Percentiles rank a stretch among this genome's conserved stretches.
These are phyloP conservation scores for Alloscopus bannaensis DNA, from an alignment of 2,888 invertebrate genomes.

Conservation along the genomic window DNA sequence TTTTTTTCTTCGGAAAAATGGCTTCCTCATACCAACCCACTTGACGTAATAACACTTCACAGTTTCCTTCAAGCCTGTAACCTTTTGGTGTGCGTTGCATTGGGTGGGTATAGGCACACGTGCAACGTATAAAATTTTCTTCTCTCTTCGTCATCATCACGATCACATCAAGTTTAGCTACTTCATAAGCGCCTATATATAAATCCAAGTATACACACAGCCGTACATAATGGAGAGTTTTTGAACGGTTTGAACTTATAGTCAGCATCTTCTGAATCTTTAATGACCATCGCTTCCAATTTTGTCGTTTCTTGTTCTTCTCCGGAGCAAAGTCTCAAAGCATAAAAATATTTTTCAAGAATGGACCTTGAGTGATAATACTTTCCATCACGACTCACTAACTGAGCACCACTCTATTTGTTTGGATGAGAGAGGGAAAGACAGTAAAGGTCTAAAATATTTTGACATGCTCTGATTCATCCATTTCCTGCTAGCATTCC, in stretches of 20 bases:
- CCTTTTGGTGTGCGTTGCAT: too few species aligned
- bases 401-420: too few species aligned
- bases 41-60: not conserved
- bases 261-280: constrained; percentile 58
- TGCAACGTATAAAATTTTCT: not conserved
- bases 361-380: not conserved
- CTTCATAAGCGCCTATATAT: not conserved
- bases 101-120: not conserved
- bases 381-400: not conserved
- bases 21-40: not conserved
- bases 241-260: constrained; percentile 4
- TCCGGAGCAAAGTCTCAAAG: constrained; percentile 1
- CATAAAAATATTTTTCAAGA: not conserved
- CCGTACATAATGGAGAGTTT: not conserved
- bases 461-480: constrained; percentile 18
- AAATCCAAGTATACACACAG: not conserved
- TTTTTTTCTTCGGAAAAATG: not conserved
- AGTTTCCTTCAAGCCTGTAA: not conserved
- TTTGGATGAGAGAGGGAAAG: not conserved
- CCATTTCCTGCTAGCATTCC: not conserved
- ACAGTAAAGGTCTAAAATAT: not conserved
- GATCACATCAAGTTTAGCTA: too few species aligned
- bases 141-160: too few species aligned
- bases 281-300: constrained; percentile 39
- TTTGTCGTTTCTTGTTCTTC: not conserved